phyloP scores from a whole-genome alignment of 2,797 vertebrate species.

The Cyprinodon diabolis region DNA sequence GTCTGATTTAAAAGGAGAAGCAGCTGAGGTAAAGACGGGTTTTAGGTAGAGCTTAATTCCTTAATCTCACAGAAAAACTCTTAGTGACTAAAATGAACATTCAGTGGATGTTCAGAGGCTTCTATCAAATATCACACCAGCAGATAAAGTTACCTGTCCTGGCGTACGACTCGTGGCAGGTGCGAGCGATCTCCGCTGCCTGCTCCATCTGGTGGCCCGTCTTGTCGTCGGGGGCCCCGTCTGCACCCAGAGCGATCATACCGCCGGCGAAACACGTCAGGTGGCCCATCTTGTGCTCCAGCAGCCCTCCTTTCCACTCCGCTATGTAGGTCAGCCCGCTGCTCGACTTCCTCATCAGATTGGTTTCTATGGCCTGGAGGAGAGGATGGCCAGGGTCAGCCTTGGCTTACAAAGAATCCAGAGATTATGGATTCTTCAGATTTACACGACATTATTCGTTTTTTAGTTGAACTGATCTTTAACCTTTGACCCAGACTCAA shows the following conservation, averaged over 20 bases:
- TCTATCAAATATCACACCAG: background rate
- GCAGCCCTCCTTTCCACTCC: conserved; percentile 96
- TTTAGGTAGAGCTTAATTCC: too few relatives aligned
- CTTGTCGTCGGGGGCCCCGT: conserved; percentile 86
- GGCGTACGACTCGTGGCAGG: conserved; percentile 95
- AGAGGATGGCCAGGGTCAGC: background rate
- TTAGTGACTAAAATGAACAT: too few relatives aligned
- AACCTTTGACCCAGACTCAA: background rate
- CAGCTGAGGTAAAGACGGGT: too few relatives aligned
- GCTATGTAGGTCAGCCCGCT: conserved; percentile 94
- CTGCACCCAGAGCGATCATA: conserved; percentile 96
- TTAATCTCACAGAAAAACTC: too few relatives aligned
- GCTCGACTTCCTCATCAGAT: conserved; percentile 92
- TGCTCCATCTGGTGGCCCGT: conserved; percentile 93
- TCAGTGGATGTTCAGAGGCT: too few relatives aligned
- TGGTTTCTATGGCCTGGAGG: conserved; percentile 91
- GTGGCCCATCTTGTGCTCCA: conserved; percentile 99
- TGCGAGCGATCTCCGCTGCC: conserved; percentile 93
- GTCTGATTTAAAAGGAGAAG: too few relatives aligned
- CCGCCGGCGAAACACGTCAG: conserved; percentile 97
- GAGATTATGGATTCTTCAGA: too few relatives aligned
- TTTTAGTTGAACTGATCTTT: background rate
- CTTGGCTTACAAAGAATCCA: too few relatives aligned
- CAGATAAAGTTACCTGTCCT: conserved; percentile 80
- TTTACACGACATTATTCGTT: too few relatives aligned